Conservation (phyloP, 2,888 invertebrate species). For the Polymixis lichenea region DNA sequence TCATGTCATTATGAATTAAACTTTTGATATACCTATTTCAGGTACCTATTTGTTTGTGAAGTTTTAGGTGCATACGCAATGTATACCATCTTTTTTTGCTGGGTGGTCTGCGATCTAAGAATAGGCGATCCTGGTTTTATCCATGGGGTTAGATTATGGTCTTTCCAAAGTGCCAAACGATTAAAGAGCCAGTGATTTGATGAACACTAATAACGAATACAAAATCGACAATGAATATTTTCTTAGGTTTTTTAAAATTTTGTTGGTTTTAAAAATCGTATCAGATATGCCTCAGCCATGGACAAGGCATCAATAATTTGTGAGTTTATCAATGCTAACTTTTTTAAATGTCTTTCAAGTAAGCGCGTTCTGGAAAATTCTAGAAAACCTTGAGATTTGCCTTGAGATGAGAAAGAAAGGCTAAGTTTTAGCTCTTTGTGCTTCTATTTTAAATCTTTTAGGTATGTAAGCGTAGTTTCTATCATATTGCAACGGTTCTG, state of each 20-base stretch:
- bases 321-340: neutral
- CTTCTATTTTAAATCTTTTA: neutral
- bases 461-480: neutral
- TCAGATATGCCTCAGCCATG: too few species aligned
- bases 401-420: neutral
- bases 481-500: neutral
- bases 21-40: constrained; percentile 39
- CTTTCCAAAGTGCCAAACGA: neutral
- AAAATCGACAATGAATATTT: neutral
- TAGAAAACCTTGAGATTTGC: neutral
- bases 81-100: constrained; percentile 16
- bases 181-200: neutral
- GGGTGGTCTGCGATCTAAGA: constrained; percentile 43
- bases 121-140: neutral
- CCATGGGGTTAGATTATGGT: neutral
- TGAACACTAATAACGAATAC: neutral
- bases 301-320: neutral
- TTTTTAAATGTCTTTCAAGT: neutral
- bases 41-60: constrained; percentile 10
- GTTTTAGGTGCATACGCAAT: neutral
- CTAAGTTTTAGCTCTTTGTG: neutral
- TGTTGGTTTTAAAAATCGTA: neutral
- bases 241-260: too few species aligned
- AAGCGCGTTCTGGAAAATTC: neutral
- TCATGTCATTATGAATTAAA: constrained; percentile 75